These are phyloP conservation scores for Pantherophis vulpinus DNA, from an alignment of 2,797 vertebrate species.

Conservation along the genomic window DNA sequence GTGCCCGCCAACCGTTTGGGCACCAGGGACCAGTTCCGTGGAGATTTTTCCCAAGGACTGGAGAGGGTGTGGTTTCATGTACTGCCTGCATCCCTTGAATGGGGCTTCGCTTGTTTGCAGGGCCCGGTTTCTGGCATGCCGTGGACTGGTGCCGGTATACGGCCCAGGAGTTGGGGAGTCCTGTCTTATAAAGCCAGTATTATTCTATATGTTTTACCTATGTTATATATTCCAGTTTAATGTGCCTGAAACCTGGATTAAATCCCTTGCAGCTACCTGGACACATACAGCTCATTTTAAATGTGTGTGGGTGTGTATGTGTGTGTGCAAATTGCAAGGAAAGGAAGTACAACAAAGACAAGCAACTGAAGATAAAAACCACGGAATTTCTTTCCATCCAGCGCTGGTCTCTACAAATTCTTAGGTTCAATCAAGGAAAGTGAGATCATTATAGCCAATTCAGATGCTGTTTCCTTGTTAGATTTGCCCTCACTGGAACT, in stretches of 20 bases:
- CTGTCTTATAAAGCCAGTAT: not conserved
- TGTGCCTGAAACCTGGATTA: not conserved
- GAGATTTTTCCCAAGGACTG: no score
- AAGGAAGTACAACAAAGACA: not conserved
- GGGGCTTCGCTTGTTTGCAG: no score
- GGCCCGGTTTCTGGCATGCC: no score
- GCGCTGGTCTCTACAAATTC: not conserved
- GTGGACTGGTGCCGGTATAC: no score
- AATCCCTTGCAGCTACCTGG: not conserved
- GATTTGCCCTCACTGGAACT: not conserved
- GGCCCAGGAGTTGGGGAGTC: no score
- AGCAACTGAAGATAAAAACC: not conserved
- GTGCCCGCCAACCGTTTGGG: no score
- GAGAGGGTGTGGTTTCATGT: no score
- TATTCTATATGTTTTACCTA: not conserved
- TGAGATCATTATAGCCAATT: not conserved
- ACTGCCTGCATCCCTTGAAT: no score
- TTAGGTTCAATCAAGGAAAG: not conserved
- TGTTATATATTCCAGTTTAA: not conserved
- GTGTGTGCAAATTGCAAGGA: not conserved
- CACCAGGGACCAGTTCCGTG: no score
- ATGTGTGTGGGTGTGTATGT: fast-evolving
- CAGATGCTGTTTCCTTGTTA: not conserved
- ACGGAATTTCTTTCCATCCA: not conserved
- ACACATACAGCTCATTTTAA: not conserved